These are phyloP conservation scores for Cheirogaleus major DNA, from an alignment of 2,797 vertebrate species.

Conservation along the genomic window DNA sequence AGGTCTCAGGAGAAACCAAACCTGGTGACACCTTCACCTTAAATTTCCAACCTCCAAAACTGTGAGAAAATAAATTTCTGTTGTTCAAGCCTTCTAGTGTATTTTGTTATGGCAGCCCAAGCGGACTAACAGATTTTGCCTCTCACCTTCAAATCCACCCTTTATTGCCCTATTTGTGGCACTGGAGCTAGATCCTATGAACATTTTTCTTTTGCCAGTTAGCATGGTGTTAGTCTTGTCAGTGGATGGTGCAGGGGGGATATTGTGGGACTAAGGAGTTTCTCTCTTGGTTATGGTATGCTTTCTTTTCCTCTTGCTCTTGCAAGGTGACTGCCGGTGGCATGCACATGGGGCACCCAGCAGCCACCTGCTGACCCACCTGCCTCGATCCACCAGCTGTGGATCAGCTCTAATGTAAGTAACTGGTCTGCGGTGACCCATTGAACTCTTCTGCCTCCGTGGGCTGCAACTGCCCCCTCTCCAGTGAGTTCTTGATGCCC, in stretches of 20 bases:
- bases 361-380: neutral
- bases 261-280: neutral
- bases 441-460: neutral
- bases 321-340: neutral
- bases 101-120: neutral
- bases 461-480: neutral
- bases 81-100: neutral
- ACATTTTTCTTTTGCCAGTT: neutral
- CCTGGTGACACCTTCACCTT: neutral
- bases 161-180: neutral
- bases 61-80: neutral
- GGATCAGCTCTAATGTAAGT: neutral
- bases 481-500: neutral
- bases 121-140: neutral
- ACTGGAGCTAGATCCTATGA: neutral
- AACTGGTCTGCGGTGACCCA: neutral
- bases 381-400: neutral
- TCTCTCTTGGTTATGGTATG: neutral
- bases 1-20: neutral
- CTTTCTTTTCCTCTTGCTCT: neutral
- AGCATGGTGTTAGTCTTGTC: neutral
- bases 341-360: neutral
- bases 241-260: neutral
- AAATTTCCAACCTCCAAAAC: neutral
- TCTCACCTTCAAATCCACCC: neutral